These are phyloP conservation scores for Drosophila glabriapex DNA, from an alignment of 2,888 invertebrate species.

Conservation along the genomic window DNA sequence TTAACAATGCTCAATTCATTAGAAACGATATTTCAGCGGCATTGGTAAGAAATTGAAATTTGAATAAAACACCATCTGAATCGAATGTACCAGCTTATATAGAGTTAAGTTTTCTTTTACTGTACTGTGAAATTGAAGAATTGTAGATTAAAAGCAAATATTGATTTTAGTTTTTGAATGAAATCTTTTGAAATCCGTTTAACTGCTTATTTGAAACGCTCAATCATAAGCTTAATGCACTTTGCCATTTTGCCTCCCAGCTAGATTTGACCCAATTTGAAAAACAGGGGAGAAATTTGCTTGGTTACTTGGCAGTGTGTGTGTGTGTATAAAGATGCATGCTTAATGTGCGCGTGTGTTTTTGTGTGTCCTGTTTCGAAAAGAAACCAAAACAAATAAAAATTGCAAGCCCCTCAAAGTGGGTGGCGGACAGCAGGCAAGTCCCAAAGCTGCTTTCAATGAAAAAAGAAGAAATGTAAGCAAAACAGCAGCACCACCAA, in stretches of 20 bases:
- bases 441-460: constrained; percentile 24
- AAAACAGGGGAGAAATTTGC: constrained; percentile 27
- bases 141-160: not conserved
- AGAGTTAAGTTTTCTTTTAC: not conserved
- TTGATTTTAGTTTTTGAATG: not conserved
- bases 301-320: constrained; percentile 10
- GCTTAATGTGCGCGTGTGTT: constrained; percentile 13
- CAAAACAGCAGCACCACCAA: constrained; percentile 6
- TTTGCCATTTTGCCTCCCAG: not conserved
- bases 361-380: constrained; percentile 36
- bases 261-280: constrained; percentile 63
- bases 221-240: constrained; percentile 6
- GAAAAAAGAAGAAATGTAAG: constrained; percentile 32
- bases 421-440: constrained; percentile 22
- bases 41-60: not conserved
- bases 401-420: constrained; percentile 54
- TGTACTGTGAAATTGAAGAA: not conserved
- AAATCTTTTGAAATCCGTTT: not conserved
- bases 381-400: constrained; percentile 62
- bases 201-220: not conserved
- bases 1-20: not conserved
- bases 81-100: not conserved
- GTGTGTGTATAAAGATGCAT: constrained; percentile 3
- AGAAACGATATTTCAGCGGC: not conserved
- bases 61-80: not conserved